Conservation (phyloP, 2,888 invertebrate species). For the Dorcus parallelipipedus region DNA sequence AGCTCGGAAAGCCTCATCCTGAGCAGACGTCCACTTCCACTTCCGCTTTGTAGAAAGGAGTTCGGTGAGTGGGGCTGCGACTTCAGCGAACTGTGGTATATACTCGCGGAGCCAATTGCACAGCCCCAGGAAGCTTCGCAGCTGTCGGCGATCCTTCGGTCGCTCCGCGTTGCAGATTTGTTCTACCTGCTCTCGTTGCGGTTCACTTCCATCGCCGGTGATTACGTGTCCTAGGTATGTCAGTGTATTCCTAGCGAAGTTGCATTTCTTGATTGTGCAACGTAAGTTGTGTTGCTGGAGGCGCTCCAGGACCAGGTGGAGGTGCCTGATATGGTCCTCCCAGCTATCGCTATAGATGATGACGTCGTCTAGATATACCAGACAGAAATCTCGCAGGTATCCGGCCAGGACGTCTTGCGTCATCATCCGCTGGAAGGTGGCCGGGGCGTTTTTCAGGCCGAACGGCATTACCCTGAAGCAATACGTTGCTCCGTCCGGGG, state of each 20-base stretch:
- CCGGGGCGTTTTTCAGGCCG: constrained; percentile 27
- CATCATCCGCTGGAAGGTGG: constrained; percentile 33
- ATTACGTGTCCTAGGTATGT: constrained; percentile 20
- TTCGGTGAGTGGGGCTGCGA: background rate
- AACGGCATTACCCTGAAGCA: constrained; percentile 32
- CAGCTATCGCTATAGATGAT: constrained; percentile 18
- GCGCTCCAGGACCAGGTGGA: constrained; percentile 19
- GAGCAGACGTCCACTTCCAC: constrained; percentile 14
- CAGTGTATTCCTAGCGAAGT: constrained; percentile 12
- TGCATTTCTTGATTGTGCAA: constrained; percentile 18
- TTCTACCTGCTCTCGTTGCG: constrained; percentile 14
- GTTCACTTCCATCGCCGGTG: constrained; percentile 14
- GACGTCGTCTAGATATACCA: constrained; percentile 34
- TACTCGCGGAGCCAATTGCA: constrained; percentile 21
- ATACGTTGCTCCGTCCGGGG: constrained; percentile 30
- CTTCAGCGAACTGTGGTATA: constrained; percentile 1
- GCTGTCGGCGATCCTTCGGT: constrained; percentile 13
- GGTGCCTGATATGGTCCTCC: constrained; percentile 21
- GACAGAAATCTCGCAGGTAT: constrained; percentile 13
- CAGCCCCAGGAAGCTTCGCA: constrained; percentile 22
- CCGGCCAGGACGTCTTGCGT: constrained; percentile 24
- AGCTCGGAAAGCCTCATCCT: constrained; percentile 13
- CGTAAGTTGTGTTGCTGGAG: constrained; percentile 17
- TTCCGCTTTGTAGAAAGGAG: background rate
- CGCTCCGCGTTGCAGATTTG: constrained; percentile 1